Conservation (phyloP, 2,113 vertebrate species). For the Garra rufa region DNA sequence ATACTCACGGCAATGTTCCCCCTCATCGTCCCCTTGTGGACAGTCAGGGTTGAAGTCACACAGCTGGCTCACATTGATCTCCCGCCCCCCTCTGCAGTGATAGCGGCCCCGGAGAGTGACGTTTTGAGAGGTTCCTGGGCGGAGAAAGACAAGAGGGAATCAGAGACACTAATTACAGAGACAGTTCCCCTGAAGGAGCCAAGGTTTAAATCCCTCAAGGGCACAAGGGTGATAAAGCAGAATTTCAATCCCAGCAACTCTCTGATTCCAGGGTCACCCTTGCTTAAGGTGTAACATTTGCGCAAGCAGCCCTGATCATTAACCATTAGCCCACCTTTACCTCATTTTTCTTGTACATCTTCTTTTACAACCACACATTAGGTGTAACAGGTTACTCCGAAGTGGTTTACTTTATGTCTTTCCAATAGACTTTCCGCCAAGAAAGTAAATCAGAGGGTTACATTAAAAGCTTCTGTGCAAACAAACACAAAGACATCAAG, state of each 20-base stretch:
- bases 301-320: not conserved
- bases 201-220: not conserved
- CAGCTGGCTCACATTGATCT: conserved; percentile 84
- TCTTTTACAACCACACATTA: conserved; percentile 13
- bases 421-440: conserved; percentile 17
- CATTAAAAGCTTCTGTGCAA: conserved; percentile 47
- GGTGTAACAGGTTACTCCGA: not conserved
- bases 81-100: conserved; percentile 85
- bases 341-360: not conserved
- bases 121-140: conserved; percentile 68
- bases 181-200: not conserved
- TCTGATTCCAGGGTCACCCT: conserved; percentile 12
- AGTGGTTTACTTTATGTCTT: conserved; percentile 32
- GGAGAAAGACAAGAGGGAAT: conserved; percentile 71
- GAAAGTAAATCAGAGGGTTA: conserved; percentile 44
- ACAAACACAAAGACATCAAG: conserved; percentile 46
- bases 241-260: not conserved
- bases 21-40: conserved; percentile 86
- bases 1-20: conserved; percentile 89
- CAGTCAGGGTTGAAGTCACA: conserved; percentile 93
- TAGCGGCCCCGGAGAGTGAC: conserved; percentile 91
- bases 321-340: conserved; percentile 2
- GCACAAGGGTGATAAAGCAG: conserved; percentile 10
- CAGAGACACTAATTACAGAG: conserved; percentile 41
- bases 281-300: conserved; percentile 8